Percentiles rank a stretch among this genome's conserved stretches.
Conservation (phyloP, 2,797 vertebrate species). For the Trachops cirrhosus region DNA sequence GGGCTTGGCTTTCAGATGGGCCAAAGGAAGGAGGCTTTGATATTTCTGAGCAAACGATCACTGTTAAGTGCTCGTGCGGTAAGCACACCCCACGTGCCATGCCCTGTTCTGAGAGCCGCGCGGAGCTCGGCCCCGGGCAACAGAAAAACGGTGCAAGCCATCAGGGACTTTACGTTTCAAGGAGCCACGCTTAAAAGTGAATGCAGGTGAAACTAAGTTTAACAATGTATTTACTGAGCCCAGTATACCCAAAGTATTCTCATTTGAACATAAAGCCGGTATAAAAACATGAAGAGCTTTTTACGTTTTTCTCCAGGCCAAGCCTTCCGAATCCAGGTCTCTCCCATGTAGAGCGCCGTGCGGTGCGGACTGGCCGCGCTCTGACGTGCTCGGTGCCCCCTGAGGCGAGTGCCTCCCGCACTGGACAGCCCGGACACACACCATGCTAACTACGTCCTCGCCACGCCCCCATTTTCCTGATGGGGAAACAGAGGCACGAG, state of each 20-base stretch:
- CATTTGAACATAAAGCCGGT: background rate
- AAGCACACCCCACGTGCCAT: background rate
- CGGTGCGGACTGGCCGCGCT: background rate
- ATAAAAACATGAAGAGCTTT: background rate
- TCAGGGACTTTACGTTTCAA: background rate
- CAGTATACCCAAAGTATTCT: background rate
- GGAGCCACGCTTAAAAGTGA: background rate
- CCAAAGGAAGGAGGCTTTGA: background rate
- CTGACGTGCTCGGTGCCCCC: background rate
- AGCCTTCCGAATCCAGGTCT: background rate
- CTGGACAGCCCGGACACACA: background rate
- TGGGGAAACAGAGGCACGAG: background rate
- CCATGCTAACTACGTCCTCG: background rate
- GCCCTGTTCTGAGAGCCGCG: background rate
- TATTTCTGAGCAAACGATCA: background rate
- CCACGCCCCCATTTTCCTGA: background rate
- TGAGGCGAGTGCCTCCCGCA: accelerated
- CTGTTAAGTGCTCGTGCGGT: background rate
- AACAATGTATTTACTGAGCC: background rate
- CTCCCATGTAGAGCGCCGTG: background rate
- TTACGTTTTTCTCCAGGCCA: background rate
- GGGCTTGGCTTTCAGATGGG: background rate
- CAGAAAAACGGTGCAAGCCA: background rate
- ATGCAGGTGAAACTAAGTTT: background rate
- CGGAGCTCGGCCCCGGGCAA: accelerated